Conservation (phyloP, 2,888 invertebrate genomes). For the Ctenicera cuprea region DNA sequence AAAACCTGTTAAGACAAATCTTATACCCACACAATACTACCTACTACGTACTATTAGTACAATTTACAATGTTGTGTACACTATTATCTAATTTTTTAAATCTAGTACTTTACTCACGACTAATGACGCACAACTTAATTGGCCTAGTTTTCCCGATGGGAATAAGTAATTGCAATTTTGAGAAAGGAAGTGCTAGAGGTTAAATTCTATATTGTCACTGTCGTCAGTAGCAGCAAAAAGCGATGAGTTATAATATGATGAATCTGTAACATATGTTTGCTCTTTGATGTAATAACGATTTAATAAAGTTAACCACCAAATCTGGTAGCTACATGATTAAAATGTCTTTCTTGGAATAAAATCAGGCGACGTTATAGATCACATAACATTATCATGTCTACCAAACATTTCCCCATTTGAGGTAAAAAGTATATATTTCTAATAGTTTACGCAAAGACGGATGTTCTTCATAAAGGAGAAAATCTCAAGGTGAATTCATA, state of each 20-base stretch:
- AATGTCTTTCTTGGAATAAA: no score
- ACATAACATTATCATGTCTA: no score
- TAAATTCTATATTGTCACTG: background rate
- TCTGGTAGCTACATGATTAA: background rate
- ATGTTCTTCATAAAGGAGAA: no score
- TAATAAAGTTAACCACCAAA: background rate
- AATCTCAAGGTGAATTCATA: no score
- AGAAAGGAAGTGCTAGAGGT: constrained; percentile 16
- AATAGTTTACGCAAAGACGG: no score
- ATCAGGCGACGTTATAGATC: no score
- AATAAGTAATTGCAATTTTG: constrained; percentile 2
- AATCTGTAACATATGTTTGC: background rate
- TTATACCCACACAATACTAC: no score
- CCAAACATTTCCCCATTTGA: no score
- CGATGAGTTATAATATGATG: background rate
- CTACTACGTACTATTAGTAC: no score
- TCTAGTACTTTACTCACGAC: background rate
- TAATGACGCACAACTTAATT: background rate
- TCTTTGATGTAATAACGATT: background rate
- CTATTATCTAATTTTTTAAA: background rate
- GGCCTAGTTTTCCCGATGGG: background rate
- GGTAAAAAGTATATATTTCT: no score
- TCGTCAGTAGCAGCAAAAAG: constrained; percentile 5
- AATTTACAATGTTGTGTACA: background rate
- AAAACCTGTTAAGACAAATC: no score